These are phyloP conservation scores for Felis chaus DNA, from an alignment of 2,113 vertebrate genomes.

Conservation along the genomic window DNA sequence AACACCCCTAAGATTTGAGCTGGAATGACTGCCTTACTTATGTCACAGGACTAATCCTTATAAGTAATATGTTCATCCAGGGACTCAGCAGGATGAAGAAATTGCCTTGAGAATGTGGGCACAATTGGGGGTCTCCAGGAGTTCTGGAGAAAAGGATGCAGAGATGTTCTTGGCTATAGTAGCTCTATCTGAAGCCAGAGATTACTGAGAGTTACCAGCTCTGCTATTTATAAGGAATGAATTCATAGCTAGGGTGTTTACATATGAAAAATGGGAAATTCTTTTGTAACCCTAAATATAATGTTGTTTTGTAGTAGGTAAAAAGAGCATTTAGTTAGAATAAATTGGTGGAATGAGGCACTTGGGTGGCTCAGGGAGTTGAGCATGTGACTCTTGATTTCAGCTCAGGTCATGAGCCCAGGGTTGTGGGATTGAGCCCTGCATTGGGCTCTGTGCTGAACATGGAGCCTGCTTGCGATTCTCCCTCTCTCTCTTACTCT, in stretches of 20 bases:
- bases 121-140: not conserved
- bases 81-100: not conserved
- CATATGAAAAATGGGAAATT: constrained; percentile 52
- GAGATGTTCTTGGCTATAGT: not conserved
- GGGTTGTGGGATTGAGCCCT: too few relatives aligned
- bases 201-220: constrained; percentile 61
- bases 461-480: too few relatives aligned
- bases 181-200: constrained; percentile 35
- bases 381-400: too few relatives aligned
- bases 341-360: too few relatives aligned
- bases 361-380: too few relatives aligned
- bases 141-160: not conserved
- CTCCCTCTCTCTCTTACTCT: too few relatives aligned
- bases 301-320: constrained; percentile 68
- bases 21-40: constrained; percentile 9
- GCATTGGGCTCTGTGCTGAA: too few relatives aligned
- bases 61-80: not conserved
- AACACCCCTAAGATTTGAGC: not conserved
- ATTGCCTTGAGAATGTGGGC: not conserved
- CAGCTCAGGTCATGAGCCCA: too few relatives aligned
- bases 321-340: constrained; percentile 79
- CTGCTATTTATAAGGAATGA: constrained; percentile 70
- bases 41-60: not conserved
- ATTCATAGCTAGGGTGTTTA: constrained; percentile 57
- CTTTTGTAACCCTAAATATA: constrained; percentile 71